Base-by-base conservation (phyloP, 2,113 vertebrate species). In the Trematocara unimaculatum region DNA sequence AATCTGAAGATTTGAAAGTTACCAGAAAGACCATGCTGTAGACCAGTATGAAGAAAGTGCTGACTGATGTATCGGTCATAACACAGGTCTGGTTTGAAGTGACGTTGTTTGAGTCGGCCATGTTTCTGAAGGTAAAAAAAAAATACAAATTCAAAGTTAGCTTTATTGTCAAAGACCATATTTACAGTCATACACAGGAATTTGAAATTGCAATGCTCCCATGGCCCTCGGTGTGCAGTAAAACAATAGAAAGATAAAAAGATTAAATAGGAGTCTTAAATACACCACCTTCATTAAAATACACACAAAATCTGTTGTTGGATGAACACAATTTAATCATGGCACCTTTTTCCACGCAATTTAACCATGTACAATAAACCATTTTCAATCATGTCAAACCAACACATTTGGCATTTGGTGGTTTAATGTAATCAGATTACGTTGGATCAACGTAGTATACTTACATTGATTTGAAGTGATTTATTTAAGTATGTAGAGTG, bases 121-220 rank as follows among this genome's bases (percentile, higher is more conserved):
- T 70, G 35, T 70, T 70, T 70, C 64, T 42, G n/a, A 40, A 42
- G 35, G 15, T 60, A 38, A 38, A 64, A 35, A 54, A 10, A 0
- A 31, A 31, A 17, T 4, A 60, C 56, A 31, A 60, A 60, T 31
- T 60, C 26, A 10, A 31, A 60, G 56, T 60, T 58, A 0, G 26
- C 1, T 2, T 58, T 58, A 58, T 58, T 58, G 14, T 31, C 56
- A 58, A 58, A 17, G 56, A 31, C 56, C 7, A 58, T 17, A 31
- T 58, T 17, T 17, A 58, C 26, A 31, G 14, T 58, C 56, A 31
- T 31, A 58, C 55, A 58, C 56, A 58, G 26, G 26, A 17, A 9
- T 17, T 58, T 9, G 5, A 58, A 31, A 58, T 0, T 0, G 4
- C 56, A 58, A 0, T 58, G 14, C 56, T 58, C 56, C 8, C 56